A percentile compares a stretch with the other conserved stretches of the same genome.
phyloP scores from a whole-genome alignment of 2,888 invertebrate genomes.

The Mellilla xanthometata region DNA sequence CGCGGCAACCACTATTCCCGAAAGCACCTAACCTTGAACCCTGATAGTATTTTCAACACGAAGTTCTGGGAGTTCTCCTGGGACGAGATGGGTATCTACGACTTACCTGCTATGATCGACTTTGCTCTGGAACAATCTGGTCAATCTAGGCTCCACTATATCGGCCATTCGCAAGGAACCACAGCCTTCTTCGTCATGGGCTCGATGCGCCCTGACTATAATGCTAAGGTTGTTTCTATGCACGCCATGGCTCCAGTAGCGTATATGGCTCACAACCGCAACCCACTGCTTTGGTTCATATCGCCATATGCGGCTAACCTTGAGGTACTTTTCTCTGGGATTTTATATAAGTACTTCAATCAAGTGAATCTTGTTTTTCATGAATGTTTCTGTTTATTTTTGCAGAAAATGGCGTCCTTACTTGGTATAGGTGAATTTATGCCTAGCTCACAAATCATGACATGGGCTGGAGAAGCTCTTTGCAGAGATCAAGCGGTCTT shows the following conservation, averaged over 20 bases:
- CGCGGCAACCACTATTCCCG: conserved; percentile 88
- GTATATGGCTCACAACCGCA: conserved; percentile 81
- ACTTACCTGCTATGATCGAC: conserved; percentile 92
- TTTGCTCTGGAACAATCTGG: conserved; percentile 84
- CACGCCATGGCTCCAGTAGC: conserved; percentile 88
- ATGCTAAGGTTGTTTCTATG: conserved; percentile 85
- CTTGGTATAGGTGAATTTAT: conserved; percentile 85
- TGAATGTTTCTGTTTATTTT: conserved; percentile 13
- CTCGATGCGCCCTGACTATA: conserved; percentile 85
- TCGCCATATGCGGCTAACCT: conserved; percentile 63
- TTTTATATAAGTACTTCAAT: too few relatives aligned
- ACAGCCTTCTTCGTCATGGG: conserved; percentile 87
- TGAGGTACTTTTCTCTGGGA: conserved; percentile 55
- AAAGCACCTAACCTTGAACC: conserved; percentile 73
- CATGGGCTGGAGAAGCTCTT: conserved; percentile 71
- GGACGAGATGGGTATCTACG: conserved; percentile 91
- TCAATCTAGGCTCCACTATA: conserved; percentile 85
- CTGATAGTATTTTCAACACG: conserved; percentile 53
- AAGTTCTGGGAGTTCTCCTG: conserved; percentile 88
- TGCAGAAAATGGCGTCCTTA: conserved; percentile 57
- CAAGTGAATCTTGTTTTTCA: too few relatives aligned
- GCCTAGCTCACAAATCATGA: conserved; percentile 79
- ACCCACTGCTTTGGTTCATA: conserved; percentile 69
- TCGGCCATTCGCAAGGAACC: conserved; percentile 90
- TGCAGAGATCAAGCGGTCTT: conserved; percentile 81